phyloP scores from a whole-genome alignment of 2,113 vertebrate genomes.

The Tetrax tetrax region DNA sequence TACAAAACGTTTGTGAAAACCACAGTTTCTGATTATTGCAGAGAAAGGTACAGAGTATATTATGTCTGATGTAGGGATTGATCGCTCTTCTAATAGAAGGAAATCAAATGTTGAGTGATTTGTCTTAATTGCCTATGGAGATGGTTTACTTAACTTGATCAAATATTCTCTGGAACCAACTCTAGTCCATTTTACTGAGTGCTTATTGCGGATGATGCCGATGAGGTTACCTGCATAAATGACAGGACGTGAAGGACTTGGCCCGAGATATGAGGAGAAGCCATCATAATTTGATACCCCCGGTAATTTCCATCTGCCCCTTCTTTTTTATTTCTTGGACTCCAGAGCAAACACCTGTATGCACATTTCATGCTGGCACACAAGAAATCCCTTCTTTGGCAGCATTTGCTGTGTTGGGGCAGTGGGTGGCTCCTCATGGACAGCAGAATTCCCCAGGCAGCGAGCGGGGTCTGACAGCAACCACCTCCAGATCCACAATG shows the following conservation, averaged over 20 bases:
- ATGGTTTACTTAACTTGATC: not conserved
- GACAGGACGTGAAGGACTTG: not conserved
- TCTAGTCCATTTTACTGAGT: not conserved
- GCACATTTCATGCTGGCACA: not conserved
- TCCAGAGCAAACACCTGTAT: not conserved
- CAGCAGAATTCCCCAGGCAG: not conserved
- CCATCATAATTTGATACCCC: not conserved
- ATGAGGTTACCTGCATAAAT: not conserved
- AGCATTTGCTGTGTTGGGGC: not conserved
- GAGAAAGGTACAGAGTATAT: not conserved
- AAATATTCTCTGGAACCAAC: not conserved
- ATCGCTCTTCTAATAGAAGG: not conserved
- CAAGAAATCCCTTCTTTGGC: not conserved
- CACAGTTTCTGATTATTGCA: not conserved
- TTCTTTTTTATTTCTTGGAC: not conserved
- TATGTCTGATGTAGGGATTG: not conserved
- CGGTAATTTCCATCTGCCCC: not conserved
- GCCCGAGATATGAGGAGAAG: not conserved
- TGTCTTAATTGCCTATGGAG: not conserved
- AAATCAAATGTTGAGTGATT: not conserved
- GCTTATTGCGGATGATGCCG: not conserved
- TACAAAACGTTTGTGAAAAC: not conserved
- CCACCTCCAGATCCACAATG: not conserved
- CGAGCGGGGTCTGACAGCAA: not conserved
- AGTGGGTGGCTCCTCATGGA: not conserved